Base-by-base conservation (phyloP, 2,113 vertebrate species). In the Limnothrissa miodon region DNA sequence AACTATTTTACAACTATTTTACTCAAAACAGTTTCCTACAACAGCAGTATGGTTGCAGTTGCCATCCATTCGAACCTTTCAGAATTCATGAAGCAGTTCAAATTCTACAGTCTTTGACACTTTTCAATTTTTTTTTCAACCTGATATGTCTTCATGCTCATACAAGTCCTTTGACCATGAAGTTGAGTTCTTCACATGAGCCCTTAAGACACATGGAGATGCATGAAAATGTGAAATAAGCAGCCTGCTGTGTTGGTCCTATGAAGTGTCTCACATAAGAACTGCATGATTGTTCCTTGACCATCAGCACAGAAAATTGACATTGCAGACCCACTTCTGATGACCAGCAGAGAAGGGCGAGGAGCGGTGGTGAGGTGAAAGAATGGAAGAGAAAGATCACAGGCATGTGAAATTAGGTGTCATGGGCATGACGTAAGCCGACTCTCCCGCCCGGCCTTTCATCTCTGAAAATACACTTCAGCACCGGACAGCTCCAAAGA, bases 401-500 rank as follows among this genome's bases (percentile, higher is more conserved):
- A 74, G 66, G 11, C 66, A 74, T 74, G 66, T 74, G 66, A 74
- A 74, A 74, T 74, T 33, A 74, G 66, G 66, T 74, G 66, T 33
- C 66, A 74, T 74, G 15, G 66, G 13, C 66, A 74, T 74, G 15
- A 33, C 9, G 25, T 36, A 74, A 36, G 9, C 29, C 29, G 10
- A 36, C 66, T 74, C 66, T 33, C 59, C 59, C 8, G 45, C 81
- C 79, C 25, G n/a, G 36, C 39, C 87, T 87, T 87, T 88, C 82
- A 85, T 88, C 84, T 83, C 53, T 51, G 15, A 33, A 46, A n/a
- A 39, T 29, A 13, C 33, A 45, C 81, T 86, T 82, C 80, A 62
- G 62, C 82, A 82, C 79, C 39, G 48, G 66, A 86, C 82, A 88
- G 83, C 83, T 85, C 81, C 81, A 42, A 83, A 83, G 62, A 39